Percentiles rank a stretch among this genome's conserved stretches.
Evolutionary conservation across 2,888 invertebrate genomes (phyloP).

Genomic region (Lomographa bimaculata): DNA sequence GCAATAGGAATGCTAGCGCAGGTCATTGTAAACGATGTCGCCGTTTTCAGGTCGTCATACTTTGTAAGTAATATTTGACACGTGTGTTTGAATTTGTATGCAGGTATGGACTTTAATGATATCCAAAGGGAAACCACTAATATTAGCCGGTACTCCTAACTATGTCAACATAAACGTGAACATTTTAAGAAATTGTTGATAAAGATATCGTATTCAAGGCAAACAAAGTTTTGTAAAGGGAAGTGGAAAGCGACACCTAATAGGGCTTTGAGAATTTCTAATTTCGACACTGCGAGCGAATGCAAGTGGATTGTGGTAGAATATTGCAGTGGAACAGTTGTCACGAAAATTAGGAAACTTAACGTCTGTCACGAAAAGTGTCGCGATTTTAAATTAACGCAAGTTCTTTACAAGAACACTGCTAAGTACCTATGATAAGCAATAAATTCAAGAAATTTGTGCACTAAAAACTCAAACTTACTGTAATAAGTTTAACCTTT

Average conservation of each 20-base stretch:
- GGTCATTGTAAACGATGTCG: constrained; percentile 40
- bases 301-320: constrained; percentile 50
- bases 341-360: constrained; percentile 62
- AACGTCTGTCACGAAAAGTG: constrained; percentile 48
- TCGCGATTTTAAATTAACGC: constrained; percentile 23
- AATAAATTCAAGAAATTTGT: no score
- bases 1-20: constrained; percentile 45
- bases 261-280: constrained; percentile 36
- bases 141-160: constrained; percentile 1
- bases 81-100: constrained; percentile 34
- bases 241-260: constrained; percentile 20
- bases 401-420: constrained; percentile 4
- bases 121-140: constrained; percentile 8
- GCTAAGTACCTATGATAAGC: no score
- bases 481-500: no score
- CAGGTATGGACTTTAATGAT: constrained; percentile 8
- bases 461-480: no score
- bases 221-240: constrained; percentile 19
- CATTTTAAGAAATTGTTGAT: constrained; percentile 5
- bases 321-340: constrained; percentile 59
- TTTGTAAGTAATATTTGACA: constrained; percentile 36
- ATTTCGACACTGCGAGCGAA: constrained; percentile 45
- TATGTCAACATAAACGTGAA: constrained; percentile 10
- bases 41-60: constrained; percentile 60
- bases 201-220: constrained; percentile 10